Evolutionary conservation across 2,888 invertebrate species (phyloP).

Genomic region (Cataglyphis livida): DNA sequence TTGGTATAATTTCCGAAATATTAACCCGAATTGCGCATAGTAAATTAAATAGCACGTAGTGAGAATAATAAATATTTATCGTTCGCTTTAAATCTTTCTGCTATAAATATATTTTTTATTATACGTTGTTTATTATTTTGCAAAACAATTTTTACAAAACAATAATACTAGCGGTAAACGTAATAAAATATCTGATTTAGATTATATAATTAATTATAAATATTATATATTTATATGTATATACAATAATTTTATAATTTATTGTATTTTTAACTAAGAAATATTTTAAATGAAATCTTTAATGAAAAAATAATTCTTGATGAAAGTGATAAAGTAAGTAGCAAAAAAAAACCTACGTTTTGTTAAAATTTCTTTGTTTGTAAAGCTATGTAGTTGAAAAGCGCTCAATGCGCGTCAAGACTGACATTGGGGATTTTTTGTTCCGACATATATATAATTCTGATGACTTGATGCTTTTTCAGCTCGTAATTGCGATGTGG

Average conservation of each 20-base stretch:
- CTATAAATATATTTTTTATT: neutral
- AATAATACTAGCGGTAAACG: neutral
- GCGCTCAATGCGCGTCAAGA: constrained; percentile 18
- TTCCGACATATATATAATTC: neutral
- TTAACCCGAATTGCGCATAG: constrained; percentile 12
- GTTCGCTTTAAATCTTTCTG: neutral
- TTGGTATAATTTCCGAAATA: constrained; percentile 20
- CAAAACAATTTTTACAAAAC: neutral
- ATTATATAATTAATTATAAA: constrained; percentile 7
- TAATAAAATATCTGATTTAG: neutral
- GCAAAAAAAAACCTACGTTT: neutral
- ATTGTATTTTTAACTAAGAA: neutral
- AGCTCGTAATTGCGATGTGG: neutral
- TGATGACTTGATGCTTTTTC: constrained; percentile 3
- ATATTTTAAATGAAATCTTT: neutral
- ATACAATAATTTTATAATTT: neutral
- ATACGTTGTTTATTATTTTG: neutral
- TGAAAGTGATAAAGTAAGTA: neutral
- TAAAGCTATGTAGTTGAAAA: constrained; percentile 17
- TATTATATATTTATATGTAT: neutral
- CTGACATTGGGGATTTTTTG: constrained; percentile 9
- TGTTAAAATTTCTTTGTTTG: constrained; percentile 21
- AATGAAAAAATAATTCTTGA: neutral
- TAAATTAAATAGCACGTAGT: constrained; percentile 5
- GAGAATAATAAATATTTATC: neutral